Evolutionary conservation across 2,113 vertebrate species (phyloP).

Genomic region (Lagenorhynchus albirostris): DNA sequence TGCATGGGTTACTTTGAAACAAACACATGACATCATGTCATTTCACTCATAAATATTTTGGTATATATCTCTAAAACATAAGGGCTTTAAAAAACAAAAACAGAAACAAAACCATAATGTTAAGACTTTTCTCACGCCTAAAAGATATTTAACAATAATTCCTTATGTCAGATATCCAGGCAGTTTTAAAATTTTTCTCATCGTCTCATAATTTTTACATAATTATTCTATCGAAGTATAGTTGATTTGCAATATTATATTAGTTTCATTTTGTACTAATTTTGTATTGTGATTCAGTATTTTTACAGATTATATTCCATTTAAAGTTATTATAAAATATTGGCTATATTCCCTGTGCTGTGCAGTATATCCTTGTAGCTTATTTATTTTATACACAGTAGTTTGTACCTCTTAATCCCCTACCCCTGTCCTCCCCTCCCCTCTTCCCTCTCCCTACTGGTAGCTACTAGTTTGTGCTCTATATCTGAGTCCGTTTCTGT

Average conservation of each 20-base stretch:
- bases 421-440: not conserved
- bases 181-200: not conserved
- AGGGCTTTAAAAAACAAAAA: not conserved
- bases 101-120: not conserved
- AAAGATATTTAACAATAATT: not conserved
- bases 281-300: not conserved
- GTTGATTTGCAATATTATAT: not conserved
- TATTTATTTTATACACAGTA: not conserved
- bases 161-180: not conserved
- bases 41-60: not conserved
- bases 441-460: not conserved
- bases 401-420: not conserved
- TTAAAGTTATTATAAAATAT: not conserved
- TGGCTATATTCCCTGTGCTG: not conserved
- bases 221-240: not conserved
- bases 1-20: not conserved
- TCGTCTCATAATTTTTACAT: not conserved
- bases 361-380: not conserved
- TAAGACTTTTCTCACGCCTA: not conserved
- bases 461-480: not conserved
- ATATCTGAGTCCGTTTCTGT: not conserved
- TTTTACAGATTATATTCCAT: not conserved
- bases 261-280: not conserved
- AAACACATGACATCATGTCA: not conserved
- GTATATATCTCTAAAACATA: not conserved